phyloP scores from a whole-genome alignment of 2,888 invertebrate species.

The Macropis europaea region DNA sequence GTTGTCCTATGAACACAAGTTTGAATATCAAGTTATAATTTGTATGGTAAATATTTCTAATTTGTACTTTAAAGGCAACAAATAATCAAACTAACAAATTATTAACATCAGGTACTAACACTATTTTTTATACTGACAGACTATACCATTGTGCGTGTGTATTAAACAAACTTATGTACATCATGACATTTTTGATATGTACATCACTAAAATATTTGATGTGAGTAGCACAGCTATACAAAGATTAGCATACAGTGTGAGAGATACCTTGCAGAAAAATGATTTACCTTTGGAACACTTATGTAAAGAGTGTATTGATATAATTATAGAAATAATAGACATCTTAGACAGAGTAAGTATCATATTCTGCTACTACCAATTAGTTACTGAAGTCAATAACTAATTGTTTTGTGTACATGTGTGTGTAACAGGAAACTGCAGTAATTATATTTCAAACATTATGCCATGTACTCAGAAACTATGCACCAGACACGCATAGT shows the following conservation, averaged over 20 bases:
- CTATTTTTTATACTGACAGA: slow-evolving; percentile 78
- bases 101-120: neutral
- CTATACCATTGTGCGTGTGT: slow-evolving; percentile 83
- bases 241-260: slow-evolving; percentile 82
- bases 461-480: slow-evolving; percentile 75
- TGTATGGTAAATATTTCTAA: slow-evolving; percentile 69
- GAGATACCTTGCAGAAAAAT: slow-evolving; percentile 80
- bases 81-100: neutral
- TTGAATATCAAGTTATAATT: slow-evolving; percentile 74
- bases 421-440: slow-evolving; percentile 71
- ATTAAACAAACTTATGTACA: slow-evolving; percentile 73
- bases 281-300: slow-evolving; percentile 79
- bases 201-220: slow-evolving; percentile 83
- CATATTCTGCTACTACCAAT: neutral
- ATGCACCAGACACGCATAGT: slow-evolving; percentile 52
- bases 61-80: neutral
- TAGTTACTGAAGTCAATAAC: neutral
- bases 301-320: slow-evolving; percentile 76
- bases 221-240: slow-evolving; percentile 85
- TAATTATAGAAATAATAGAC: slow-evolving; percentile 83
- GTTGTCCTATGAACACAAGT: slow-evolving; percentile 63
- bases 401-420: neutral
- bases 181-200: slow-evolving; percentile 83
- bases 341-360: slow-evolving; percentile 72
- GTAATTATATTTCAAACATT: slow-evolving; percentile 76